A percentile compares a stretch with the other conserved stretches of the same genome.
Conservation (phyloP, 2,113 vertebrate species). For the Orthonyx spaldingii region DNA sequence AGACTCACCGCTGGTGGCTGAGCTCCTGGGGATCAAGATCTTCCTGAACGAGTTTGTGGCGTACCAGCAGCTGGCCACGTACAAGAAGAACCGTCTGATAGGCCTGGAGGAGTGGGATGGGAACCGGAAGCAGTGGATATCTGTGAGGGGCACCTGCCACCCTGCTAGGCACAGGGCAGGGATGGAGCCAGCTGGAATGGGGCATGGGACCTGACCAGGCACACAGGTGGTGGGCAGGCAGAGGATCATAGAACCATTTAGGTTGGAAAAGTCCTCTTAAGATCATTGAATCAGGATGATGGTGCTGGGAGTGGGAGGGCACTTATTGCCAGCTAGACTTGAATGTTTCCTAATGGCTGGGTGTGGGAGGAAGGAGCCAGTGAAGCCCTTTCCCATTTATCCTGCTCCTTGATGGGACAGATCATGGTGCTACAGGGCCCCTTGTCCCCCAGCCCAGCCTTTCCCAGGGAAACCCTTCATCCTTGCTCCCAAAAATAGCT, state of each 20-base stretch:
- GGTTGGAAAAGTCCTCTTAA: not conserved
- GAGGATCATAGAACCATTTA: not conserved
- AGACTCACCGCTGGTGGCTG: conserved; percentile 81
- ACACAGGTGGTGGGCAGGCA: not conserved
- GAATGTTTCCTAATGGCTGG: not conserved
- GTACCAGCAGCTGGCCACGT: conserved; percentile 78
- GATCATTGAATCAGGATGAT: not conserved
- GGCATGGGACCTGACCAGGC: not conserved
- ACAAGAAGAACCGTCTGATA: conserved; percentile 77
- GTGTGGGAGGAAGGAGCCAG: not conserved
- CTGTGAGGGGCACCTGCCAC: conserved; percentile 73
- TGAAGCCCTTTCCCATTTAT: not conserved
- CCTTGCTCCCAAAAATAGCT: not conserved
- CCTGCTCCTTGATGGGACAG: not conserved
- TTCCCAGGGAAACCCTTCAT: not conserved
- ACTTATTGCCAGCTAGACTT: not conserved
- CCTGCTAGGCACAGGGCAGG: not conserved
- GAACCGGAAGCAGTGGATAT: conserved; percentile 79
- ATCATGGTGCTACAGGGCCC: not conserved
- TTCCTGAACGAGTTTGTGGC: conserved; percentile 96
- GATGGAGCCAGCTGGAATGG: not conserved
- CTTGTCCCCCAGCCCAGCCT: not conserved
- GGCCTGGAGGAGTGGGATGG: conserved; percentile 71
- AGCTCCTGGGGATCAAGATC: conserved; percentile 90
- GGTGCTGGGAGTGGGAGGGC: not conserved